Conservation (phyloP, 2,888 invertebrate genomes). For the Terebella lapidaria region DNA sequence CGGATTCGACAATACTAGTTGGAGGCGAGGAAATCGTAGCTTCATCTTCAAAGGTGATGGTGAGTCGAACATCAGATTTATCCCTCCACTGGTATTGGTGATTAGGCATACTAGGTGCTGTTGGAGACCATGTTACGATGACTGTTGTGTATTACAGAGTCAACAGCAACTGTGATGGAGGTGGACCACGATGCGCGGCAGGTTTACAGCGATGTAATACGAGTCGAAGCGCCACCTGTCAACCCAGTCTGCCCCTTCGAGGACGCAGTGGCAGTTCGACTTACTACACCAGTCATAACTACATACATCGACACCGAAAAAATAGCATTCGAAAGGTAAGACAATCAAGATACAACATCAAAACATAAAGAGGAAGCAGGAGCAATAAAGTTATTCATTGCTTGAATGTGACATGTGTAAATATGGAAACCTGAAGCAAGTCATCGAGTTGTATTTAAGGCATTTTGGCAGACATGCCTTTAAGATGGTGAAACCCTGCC, state of each 20-base stretch:
- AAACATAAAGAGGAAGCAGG: too few species aligned
- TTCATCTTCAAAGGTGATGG: conserved; percentile 90
- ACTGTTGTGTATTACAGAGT: too few species aligned
- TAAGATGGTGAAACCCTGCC: too few species aligned
- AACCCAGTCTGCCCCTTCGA: conserved; percentile 60
- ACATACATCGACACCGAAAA: conserved; percentile 96
- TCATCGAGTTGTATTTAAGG: too few species aligned
- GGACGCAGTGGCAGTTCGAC: conserved; percentile 73
- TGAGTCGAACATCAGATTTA: too few species aligned
- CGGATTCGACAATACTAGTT: conserved; percentile 84
- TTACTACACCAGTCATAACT: conserved; percentile 83
- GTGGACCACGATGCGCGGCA: conserved; percentile 75
- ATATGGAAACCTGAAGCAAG: too few species aligned
- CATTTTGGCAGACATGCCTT: too few species aligned
- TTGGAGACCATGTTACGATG: too few species aligned
- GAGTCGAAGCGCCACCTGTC: conserved; percentile 53
- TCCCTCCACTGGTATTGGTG: too few species aligned
- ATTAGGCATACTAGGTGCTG: too few species aligned
- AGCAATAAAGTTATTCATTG: too few species aligned
- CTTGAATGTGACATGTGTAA: too few species aligned
- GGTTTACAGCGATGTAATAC: conserved; percentile 75
- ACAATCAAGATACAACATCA: neutral
- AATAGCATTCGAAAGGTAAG: conserved; percentile 89
- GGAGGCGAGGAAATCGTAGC: conserved; percentile 89
- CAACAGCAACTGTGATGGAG: conserved; percentile 85